Evolutionary conservation across 2,113 vertebrate species (phyloP).

Genomic region (Spheniscus mendiculus): DNA sequence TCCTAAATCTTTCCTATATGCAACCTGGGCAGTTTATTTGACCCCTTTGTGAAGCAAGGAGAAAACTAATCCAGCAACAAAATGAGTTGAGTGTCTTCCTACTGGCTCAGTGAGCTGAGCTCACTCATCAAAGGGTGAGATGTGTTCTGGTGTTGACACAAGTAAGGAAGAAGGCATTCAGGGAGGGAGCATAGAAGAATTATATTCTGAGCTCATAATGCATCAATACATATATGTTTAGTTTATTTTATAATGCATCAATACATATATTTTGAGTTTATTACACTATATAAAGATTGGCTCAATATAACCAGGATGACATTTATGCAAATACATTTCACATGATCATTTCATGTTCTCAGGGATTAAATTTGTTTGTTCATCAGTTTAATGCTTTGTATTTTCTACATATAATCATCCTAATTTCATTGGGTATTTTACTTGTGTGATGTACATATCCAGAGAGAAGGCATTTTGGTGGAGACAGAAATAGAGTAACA

Average conservation of each 20-base stretch:
- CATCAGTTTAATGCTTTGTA: not conserved
- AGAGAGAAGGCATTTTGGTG: not conserved
- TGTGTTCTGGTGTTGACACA: not conserved
- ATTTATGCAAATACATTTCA: constrained; percentile 1
- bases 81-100: rapidly evolving
- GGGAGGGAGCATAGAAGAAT: not conserved
- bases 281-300: not conserved
- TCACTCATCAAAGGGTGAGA: not conserved
- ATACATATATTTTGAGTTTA: not conserved
- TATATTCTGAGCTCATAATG: not conserved
- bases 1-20: not conserved
- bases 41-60: not conserved
- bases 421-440: not conserved
- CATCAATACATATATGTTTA: not conserved
- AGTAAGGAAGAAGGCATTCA: not conserved
- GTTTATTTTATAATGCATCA: not conserved
- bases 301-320: not conserved
- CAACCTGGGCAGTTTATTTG: not conserved
- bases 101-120: not conserved
- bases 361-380: constrained; percentile 9
- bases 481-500: not conserved
- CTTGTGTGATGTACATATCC: not conserved
- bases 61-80: not conserved
- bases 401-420: not conserved
- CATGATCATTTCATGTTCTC: not conserved